These are phyloP conservation scores for Leptinotarsa undecemlineata DNA, from an alignment of 1,140 invertebrate genomes.

Conservation along the genomic window DNA sequence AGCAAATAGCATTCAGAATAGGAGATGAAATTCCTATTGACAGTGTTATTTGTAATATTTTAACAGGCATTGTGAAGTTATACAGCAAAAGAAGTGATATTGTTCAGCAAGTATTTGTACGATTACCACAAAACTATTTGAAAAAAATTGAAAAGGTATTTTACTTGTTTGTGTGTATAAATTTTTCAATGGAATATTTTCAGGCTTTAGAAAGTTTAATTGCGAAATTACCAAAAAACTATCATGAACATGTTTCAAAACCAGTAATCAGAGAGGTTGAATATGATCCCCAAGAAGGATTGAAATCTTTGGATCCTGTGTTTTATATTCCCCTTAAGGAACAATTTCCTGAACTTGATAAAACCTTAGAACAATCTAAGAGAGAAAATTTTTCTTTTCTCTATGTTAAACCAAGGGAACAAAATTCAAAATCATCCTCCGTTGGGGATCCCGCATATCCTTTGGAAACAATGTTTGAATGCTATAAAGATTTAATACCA, in stretches of 20 bases:
- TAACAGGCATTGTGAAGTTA: constrained; percentile 33
- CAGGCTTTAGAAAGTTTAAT: constrained; percentile 37
- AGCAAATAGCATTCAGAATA: constrained; percentile 28
- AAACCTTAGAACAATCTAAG: constrained; percentile 24
- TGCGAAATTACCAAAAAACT: constrained; percentile 35
- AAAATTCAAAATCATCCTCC: background rate
- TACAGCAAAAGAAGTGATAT: constrained; percentile 25
- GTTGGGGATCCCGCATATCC: constrained; percentile 28
- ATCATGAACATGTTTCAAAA: constrained; percentile 29
- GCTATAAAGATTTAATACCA: constrained; percentile 32
- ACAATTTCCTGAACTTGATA: constrained; percentile 38
- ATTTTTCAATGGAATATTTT: constrained; percentile 3
- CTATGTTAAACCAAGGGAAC: constrained; percentile 30
- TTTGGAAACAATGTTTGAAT: constrained; percentile 40
- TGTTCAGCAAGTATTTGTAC: constrained; percentile 31
- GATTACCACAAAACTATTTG: constrained; percentile 34
- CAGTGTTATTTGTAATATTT: constrained; percentile 29
- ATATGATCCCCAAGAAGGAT: constrained; percentile 24
- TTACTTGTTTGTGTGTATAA: too few species aligned
- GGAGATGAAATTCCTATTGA: constrained; percentile 38
- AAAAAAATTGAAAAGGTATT: constrained; percentile 32
- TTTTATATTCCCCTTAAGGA: constrained; percentile 43
- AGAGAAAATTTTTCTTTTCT: constrained; percentile 36
- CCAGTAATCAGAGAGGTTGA: background rate
- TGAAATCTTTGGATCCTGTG: constrained; percentile 34